These are phyloP conservation scores for Apodemus sylvaticus DNA, from an alignment of 2,113 vertebrate species.

Conservation along the genomic window DNA sequence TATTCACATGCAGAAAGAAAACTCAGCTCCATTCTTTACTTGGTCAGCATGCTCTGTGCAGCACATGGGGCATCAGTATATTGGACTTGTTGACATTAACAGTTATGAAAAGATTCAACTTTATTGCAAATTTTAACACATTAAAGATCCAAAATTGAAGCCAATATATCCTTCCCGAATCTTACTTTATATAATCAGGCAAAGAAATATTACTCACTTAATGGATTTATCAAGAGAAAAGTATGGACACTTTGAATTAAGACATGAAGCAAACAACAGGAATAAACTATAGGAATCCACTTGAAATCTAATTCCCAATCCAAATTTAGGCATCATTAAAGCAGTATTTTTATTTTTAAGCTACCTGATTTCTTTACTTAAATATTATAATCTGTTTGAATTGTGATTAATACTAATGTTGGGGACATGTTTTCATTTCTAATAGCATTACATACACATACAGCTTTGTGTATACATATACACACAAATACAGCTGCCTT, in stretches of 20 bases:
- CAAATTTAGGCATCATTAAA: background rate
- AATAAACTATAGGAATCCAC: background rate
- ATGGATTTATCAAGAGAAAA: background rate
- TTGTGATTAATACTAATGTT: background rate
- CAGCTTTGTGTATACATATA: background rate
- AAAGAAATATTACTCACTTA: background rate
- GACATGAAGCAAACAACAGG: background rate
- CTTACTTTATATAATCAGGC: background rate
- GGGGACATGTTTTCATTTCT: background rate
- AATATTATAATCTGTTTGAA: background rate
- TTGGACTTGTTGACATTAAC: background rate
- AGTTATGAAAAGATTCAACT: background rate
- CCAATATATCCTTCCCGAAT: background rate
- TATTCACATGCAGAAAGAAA: background rate
- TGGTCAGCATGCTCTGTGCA: background rate
- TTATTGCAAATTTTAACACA: background rate
- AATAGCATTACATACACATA: background rate
- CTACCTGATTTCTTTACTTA: background rate
- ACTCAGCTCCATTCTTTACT: background rate
- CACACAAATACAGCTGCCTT: background rate
- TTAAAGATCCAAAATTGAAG: background rate
- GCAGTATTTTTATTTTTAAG: background rate
- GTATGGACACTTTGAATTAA: background rate
- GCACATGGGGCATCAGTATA: background rate
- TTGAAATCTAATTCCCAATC: background rate